A percentile compares a stretch with the other conserved stretches of the same genome.
phyloP scores from a whole-genome alignment of 2,888 invertebrate genomes.

The Omphaloscelis lunosa region DNA sequence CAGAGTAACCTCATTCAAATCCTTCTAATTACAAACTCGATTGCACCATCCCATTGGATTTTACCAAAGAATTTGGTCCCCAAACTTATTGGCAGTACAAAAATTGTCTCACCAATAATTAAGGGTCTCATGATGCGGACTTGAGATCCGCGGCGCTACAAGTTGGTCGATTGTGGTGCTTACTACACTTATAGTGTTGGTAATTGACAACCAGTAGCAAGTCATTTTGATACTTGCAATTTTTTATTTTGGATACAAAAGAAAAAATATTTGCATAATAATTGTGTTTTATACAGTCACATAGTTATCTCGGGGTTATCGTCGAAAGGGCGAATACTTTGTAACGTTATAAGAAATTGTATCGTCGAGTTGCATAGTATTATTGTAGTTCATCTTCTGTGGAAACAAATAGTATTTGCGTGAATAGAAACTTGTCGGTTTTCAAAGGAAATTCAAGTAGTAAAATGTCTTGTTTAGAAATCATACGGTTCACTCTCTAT shows the following conservation, averaged over 20 bases:
- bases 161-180: constrained; percentile 70
- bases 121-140: constrained; percentile 77
- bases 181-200: constrained; percentile 81
- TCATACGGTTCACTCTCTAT: not conserved
- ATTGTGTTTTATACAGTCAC: not conserved
- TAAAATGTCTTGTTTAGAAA: not conserved
- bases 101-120: constrained; percentile 75
- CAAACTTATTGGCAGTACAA: constrained; percentile 33
- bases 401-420: not conserved
- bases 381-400: not conserved
- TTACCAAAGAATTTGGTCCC: constrained; percentile 7
- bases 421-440: too few species aligned
- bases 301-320: not conserved
- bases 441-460: not conserved
- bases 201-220: constrained; percentile 71
- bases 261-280: not conserved
- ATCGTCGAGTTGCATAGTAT: too few species aligned
- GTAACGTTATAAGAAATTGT: not conserved
- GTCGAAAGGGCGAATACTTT: not conserved
- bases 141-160: constrained; percentile 63
- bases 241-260: too few species aligned
- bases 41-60: constrained; percentile 1
- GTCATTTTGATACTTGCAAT: constrained; percentile 75
- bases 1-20: constrained; percentile 7
- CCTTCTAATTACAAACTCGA: constrained; percentile 17